phyloP scores from a whole-genome alignment of 2,113 vertebrate species.

The Ceyx melanurus region DNA sequence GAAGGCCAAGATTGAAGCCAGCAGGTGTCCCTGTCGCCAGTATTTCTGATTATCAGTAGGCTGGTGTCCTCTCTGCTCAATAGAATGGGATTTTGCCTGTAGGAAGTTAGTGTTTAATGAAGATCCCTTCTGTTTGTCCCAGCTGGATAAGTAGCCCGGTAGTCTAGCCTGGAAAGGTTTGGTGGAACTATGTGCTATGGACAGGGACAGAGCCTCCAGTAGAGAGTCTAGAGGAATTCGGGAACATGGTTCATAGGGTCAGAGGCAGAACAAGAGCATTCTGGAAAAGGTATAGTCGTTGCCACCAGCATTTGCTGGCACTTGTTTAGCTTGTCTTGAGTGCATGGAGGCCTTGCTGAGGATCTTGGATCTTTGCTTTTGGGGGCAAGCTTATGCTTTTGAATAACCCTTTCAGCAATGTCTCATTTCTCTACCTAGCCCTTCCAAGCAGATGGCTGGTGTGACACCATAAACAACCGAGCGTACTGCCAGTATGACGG shows the following conservation, averaged over 20 bases:
- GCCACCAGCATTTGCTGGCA: background rate
- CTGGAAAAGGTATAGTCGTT: background rate
- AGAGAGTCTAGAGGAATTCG: background rate
- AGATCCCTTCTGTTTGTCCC: background rate
- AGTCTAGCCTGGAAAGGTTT: background rate
- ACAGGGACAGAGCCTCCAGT: background rate
- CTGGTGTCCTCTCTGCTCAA: background rate
- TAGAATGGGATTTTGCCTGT: background rate
- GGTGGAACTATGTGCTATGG: background rate
- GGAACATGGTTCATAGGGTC: background rate
- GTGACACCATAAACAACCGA: slow-evolving; percentile 96
- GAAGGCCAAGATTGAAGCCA: background rate
- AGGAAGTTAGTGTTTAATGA: background rate
- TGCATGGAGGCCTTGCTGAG: background rate
- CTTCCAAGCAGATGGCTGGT: slow-evolving; percentile 96
- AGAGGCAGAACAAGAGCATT: background rate
- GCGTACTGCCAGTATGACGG: slow-evolving; percentile 96
- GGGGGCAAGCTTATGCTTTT: background rate
- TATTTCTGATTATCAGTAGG: background rate
- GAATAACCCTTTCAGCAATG: background rate
- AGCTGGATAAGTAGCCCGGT: background rate
- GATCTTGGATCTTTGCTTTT: background rate
- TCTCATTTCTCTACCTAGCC: slow-evolving; percentile 75
- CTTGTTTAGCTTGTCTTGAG: background rate
- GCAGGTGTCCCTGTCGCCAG: background rate